These are phyloP conservation scores for Ellobius talpinus DNA, from an alignment of 2,113 vertebrate species.

Conservation along the genomic window DNA sequence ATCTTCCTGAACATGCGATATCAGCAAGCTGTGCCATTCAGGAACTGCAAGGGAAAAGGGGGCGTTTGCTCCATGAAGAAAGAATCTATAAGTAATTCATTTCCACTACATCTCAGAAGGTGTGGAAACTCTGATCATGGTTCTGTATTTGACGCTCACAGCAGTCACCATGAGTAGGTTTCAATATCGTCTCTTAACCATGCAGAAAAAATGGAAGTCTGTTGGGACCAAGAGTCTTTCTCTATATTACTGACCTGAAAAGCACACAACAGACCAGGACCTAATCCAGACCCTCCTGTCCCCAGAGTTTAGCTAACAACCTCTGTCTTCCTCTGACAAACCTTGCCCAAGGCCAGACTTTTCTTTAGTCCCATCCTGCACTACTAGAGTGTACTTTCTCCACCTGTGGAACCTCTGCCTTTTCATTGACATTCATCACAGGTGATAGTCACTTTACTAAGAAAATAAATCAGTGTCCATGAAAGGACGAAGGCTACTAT, in stretches of 20 bases:
- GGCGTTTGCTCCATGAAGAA: not conserved
- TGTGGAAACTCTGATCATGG: not conserved
- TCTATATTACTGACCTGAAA: not conserved
- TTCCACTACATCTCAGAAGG: not conserved
- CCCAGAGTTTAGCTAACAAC: not conserved
- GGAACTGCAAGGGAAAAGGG: not conserved
- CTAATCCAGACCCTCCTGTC: not conserved
- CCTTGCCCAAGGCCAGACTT: no score
- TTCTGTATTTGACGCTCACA: not conserved
- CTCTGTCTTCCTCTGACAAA: rapidly evolving
- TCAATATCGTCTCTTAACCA: not conserved
- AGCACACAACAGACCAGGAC: not conserved
- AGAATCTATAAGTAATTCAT: not conserved
- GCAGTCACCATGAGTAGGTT: not conserved
- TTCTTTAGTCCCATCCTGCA: no score
- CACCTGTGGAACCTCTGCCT: no score
- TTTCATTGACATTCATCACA: not conserved
- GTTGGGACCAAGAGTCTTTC: not conserved
- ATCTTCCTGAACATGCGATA: not conserved
- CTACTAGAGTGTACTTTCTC: not conserved
- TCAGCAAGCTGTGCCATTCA: no score
- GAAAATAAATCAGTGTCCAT: not conserved
- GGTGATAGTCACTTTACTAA: not conserved
- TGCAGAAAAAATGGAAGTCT: not conserved
- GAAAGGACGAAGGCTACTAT: not conserved